phyloP scores from a whole-genome alignment of 2,888 invertebrate genomes.

The Archips crataeganus region DNA sequence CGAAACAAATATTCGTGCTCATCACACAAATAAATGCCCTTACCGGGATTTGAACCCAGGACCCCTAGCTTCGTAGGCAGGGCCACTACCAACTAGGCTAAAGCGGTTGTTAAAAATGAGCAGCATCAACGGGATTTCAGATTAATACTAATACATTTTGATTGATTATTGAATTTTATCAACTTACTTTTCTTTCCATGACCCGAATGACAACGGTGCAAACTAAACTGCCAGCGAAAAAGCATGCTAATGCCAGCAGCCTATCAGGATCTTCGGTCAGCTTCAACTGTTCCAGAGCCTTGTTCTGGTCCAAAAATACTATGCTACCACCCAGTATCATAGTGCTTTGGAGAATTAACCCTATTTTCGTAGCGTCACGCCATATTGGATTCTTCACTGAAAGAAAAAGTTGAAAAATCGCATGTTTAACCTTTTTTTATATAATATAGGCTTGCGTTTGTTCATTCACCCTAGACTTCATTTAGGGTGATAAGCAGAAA shows the following conservation, averaged over 20 bases:
- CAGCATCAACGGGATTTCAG: too few species aligned
- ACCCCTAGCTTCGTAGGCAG: too few species aligned
- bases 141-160: too few species aligned
- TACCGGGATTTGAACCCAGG: too few species aligned
- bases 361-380: constrained; percentile 68
- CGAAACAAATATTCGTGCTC: too few species aligned
- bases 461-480: too few species aligned
- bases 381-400: constrained; percentile 70
- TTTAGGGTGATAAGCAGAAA: too few species aligned
- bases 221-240: constrained; percentile 59
- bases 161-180: background rate
- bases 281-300: constrained; percentile 62
- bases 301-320: constrained; percentile 70
- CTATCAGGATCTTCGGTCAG: constrained; percentile 58
- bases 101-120: too few species aligned
- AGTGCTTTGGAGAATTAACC: constrained; percentile 61
- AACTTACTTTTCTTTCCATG: constrained; percentile 59
- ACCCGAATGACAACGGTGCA: constrained; percentile 53
- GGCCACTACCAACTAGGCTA: too few species aligned
- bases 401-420: constrained; percentile 42
- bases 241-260: constrained; percentile 55
- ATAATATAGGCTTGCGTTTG: too few species aligned
- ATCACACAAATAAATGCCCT: too few species aligned
- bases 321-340: constrained; percentile 67
- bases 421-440: background rate